A percentile compares a stretch with the other conserved stretches of the same genome.
Evolutionary conservation across 2,888 invertebrate species (phyloP).

Genomic region (Conops quadrifasciatus): DNA sequence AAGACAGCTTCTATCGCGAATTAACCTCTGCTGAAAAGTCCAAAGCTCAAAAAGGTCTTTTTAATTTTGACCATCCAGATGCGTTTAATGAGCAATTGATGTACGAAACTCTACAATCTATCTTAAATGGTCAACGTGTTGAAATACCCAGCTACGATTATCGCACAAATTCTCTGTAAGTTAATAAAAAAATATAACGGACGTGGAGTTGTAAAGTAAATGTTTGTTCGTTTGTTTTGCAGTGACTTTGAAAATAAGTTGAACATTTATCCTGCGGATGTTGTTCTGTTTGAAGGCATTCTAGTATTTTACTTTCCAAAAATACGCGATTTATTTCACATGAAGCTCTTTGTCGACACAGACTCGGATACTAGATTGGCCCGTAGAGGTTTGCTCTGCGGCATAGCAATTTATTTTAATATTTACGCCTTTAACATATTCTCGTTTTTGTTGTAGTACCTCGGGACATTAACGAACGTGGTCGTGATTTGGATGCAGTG

Average conservation of each 20-base stretch:
- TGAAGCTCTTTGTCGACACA: slow-evolving; percentile 99
- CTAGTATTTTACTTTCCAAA: slow-evolving; percentile 97
- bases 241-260: slow-evolving; percentile 74
- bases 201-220: too few relatives aligned
- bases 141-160: slow-evolving; percentile 95
- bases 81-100: slow-evolving; percentile 93
- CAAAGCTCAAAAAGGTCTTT: slow-evolving; percentile 87
- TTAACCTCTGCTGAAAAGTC: slow-evolving; percentile 81
- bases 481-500: slow-evolving; percentile 92
- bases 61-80: slow-evolving; percentile 99
- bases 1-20: slow-evolving; percentile 96
- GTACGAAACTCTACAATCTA: slow-evolving; percentile 79
- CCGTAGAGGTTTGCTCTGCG: slow-evolving; percentile 79
- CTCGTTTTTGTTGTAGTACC: slow-evolving; percentile 75
- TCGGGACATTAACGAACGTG: slow-evolving; percentile 93
- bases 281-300: slow-evolving; percentile 97
- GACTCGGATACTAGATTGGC: slow-evolving; percentile 98
- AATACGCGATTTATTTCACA: slow-evolving; percentile 93
- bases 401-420: background rate
- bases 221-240: slow-evolving; percentile 43
- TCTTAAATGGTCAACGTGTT: slow-evolving; percentile 86
- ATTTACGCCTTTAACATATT: slow-evolving; percentile 2
- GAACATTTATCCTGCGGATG: slow-evolving; percentile 94
- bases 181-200: slow-evolving; percentile 19
- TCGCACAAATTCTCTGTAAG: slow-evolving; percentile 85